phyloP scores from a whole-genome alignment of 2,888 invertebrate genomes.

The Epinotia ramella region DNA sequence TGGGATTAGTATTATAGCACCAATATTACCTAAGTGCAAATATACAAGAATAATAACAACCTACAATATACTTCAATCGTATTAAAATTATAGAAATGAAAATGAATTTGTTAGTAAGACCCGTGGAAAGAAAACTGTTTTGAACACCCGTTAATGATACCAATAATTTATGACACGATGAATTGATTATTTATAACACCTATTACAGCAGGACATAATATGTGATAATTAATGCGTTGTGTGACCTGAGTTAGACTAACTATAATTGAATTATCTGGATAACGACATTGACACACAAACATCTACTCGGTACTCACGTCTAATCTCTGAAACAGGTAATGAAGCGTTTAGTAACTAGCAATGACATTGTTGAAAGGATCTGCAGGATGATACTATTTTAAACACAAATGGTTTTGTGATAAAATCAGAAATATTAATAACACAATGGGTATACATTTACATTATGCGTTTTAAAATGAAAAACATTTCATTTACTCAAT shows the following conservation, averaged over 20 bases:
- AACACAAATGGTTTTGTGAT: slow-evolving; percentile 27
- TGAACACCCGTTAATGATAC: slow-evolving; percentile 71
- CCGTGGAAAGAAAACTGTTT: slow-evolving; percentile 76
- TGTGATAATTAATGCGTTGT: slow-evolving; percentile 42
- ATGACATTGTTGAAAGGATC: slow-evolving; percentile 33
- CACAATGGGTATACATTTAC: slow-evolving; percentile 29
- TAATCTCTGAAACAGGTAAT: slow-evolving; percentile 84
- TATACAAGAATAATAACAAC: slow-evolving; percentile 6
- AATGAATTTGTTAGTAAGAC: slow-evolving; percentile 64
- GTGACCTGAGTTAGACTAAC: slow-evolving; percentile 47
- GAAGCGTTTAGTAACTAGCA: slow-evolving; percentile 67
- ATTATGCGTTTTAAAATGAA: background rate
- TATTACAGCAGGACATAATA: slow-evolving; percentile 52
- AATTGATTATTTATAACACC: slow-evolving; percentile 60
- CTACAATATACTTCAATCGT: background rate
- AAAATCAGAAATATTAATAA: slow-evolving; percentile 24
- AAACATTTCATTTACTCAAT: background rate
- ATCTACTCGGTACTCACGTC: slow-evolving; percentile 83
- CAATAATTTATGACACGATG: slow-evolving; percentile 50
- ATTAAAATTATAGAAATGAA: slow-evolving; percentile 39
- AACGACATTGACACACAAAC: slow-evolving; percentile 75
- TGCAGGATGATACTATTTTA: slow-evolving; percentile 18
- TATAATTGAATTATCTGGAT: slow-evolving; percentile 52
- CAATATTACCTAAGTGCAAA: slow-evolving; percentile 28
- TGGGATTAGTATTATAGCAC: slow-evolving; percentile 35